These are phyloP conservation scores for Boulengeromyrus knoepffleri DNA, from an alignment of 2,113 vertebrate species.

Conservation along the genomic window DNA sequence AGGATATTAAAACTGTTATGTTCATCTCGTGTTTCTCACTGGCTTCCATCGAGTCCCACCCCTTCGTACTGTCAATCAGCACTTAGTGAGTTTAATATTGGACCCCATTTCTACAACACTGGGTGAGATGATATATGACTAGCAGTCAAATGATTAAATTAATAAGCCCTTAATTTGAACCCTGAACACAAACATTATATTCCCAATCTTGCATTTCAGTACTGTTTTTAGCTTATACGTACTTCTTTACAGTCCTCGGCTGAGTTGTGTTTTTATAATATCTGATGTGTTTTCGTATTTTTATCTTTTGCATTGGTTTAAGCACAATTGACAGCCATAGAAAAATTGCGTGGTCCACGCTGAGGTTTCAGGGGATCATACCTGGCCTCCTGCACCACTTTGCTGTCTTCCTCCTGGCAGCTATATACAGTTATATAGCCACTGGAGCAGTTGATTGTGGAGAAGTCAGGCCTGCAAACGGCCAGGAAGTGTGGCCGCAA, in stretches of 20 bases:
- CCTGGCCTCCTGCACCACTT: constrained; percentile 92
- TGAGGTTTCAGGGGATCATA: constrained; percentile 29
- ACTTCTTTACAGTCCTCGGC: not conserved
- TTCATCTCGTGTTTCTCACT: not conserved
- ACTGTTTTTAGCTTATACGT: not conserved
- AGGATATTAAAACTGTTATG: not conserved
- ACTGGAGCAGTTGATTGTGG: constrained; percentile 73
- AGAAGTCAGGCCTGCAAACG: constrained; percentile 73
- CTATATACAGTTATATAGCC: constrained; percentile 84
- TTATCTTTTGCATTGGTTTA: not conserved
- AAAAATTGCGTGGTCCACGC: not conserved
- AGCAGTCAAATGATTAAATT: not conserved
- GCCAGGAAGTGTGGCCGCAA: constrained; percentile 89
- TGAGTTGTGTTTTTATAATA: not conserved
- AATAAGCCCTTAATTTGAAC: not conserved
- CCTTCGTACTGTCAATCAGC: not conserved
- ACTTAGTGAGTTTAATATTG: not conserved
- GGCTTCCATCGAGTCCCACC: not conserved
- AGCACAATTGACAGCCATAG: not conserved
- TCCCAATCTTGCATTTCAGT: not conserved
- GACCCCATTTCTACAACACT: not conserved
- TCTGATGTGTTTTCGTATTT: not conserved
- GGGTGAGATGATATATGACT: not conserved
- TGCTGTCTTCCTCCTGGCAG: constrained; percentile 66
- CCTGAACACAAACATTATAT: not conserved